Conservation (phyloP, 64 coral and sea anemone genomes). For the Porites australiensis region DNA sequence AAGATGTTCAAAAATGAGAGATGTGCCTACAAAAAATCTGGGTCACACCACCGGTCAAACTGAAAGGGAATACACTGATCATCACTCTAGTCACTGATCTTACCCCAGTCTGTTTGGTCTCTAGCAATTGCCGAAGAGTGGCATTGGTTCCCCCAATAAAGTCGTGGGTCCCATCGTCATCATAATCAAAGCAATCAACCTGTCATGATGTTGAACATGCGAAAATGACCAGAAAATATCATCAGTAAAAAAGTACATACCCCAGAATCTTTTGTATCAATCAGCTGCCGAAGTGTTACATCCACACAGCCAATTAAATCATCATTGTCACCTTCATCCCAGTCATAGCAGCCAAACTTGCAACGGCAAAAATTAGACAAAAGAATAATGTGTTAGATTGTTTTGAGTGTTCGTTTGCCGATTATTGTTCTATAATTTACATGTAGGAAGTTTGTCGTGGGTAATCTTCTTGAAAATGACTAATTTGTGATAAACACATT, state of each 20-base stretch:
- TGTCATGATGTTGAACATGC: slow-evolving; percentile 12
- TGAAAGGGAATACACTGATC: no score
- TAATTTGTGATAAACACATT: no score
- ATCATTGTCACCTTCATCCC: slow-evolving; percentile 85
- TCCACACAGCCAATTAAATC: slow-evolving; percentile 95
- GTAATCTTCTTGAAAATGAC: no score
- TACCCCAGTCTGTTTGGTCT: slow-evolving; percentile 66
- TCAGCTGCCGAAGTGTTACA: slow-evolving; percentile 65
- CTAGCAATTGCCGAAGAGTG: slow-evolving; percentile 59
- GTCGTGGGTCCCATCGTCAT: slow-evolving; percentile 82
- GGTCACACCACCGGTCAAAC: no score
- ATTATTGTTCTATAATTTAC: background rate
- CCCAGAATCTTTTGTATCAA: slow-evolving; percentile 64
- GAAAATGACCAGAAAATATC: slow-evolving; percentile 9
- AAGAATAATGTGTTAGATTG: background rate
- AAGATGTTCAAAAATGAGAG: no score
- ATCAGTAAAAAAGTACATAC: slow-evolving; percentile 58
- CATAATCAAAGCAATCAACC: slow-evolving; percentile 93
- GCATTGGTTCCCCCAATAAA: slow-evolving; percentile 70
- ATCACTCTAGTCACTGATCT: background rate
- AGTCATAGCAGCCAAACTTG: slow-evolving; percentile 94
- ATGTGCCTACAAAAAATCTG: no score
- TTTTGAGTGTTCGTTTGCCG: background rate
- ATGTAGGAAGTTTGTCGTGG: no score
- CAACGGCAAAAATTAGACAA: slow-evolving; percentile 1